Conservation (phyloP, 2,113 vertebrate species). For the Bubo scandiacus region DNA sequence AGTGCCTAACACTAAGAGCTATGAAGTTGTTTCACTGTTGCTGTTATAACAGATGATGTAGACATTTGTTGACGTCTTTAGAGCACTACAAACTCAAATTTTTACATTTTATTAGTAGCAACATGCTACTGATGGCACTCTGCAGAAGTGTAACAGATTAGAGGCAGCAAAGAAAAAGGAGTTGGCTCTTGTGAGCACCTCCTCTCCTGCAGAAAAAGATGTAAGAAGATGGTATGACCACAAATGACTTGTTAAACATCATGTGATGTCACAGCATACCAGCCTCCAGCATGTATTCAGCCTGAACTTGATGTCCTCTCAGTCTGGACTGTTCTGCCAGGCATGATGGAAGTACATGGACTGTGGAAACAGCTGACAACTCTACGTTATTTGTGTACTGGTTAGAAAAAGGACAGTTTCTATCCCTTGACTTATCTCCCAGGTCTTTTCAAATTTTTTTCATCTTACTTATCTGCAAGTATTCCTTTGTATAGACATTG, state of each 20-base stretch:
- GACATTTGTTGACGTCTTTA: neutral
- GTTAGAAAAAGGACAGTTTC: neutral
- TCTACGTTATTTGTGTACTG: neutral
- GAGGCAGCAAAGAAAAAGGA: neutral
- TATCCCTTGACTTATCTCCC: neutral
- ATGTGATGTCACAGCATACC: neutral
- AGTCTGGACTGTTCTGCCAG: neutral
- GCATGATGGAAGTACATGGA: neutral
- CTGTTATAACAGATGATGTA: neutral
- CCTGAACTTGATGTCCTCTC: neutral
- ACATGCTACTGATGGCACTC: neutral
- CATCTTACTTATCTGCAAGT: constrained; percentile 36
- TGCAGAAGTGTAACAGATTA: neutral
- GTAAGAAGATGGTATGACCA: neutral
- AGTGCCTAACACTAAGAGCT: neutral
- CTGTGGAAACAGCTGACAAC: neutral
- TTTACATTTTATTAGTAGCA: neutral
- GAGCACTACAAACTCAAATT: neutral
- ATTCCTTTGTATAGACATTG: constrained; percentile 24
- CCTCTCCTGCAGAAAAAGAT: neutral
- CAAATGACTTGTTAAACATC: neutral
- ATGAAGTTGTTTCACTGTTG: neutral
- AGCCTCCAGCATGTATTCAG: neutral
- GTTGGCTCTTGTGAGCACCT: neutral
- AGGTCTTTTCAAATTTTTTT: neutral